phyloP scores from a whole-genome alignment of 2,797 vertebrate species.

The Yasuhikotakia modesta region DNA sequence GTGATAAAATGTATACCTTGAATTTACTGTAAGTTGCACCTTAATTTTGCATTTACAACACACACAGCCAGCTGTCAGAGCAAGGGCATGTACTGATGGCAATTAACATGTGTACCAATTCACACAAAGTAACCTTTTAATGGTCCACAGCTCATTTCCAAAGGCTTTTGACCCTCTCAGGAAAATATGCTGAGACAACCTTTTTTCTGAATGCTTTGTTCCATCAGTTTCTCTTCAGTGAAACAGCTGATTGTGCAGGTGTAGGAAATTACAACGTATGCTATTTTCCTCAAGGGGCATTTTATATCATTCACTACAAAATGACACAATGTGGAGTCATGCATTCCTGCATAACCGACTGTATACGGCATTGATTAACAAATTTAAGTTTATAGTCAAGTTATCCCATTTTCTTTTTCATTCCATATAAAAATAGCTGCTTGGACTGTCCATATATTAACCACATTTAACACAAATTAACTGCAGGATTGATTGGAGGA shows the following conservation, averaged over 20 bases:
- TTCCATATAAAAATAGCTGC: not conserved
- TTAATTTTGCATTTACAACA: no score
- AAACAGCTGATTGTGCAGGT: not conserved
- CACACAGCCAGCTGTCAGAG: no score
- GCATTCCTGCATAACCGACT: not conserved
- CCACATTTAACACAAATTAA: not conserved
- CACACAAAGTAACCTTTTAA: not conserved
- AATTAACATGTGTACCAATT: not conserved
- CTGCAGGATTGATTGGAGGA: conserved; percentile 21
- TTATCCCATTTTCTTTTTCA: not conserved
- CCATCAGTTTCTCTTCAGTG: not conserved
- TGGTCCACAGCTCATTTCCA: not conserved
- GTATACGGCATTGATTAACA: not conserved
- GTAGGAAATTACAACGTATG: not conserved
- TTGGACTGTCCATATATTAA: not conserved
- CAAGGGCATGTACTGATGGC: no score
- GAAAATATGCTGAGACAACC: not conserved
- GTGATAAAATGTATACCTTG: no score
- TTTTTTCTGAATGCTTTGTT: conserved; percentile 14
- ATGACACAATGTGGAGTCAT: not conserved
- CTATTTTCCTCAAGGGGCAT: not conserved
- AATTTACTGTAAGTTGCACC: no score
- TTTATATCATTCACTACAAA: not conserved
- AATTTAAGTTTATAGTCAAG: no score
- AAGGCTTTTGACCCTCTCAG: not conserved